Percentiles rank a stretch among this genome's conserved stretches.
phyloP scores from a whole-genome alignment of 2,888 invertebrate species.

The Torymus auratus region DNA sequence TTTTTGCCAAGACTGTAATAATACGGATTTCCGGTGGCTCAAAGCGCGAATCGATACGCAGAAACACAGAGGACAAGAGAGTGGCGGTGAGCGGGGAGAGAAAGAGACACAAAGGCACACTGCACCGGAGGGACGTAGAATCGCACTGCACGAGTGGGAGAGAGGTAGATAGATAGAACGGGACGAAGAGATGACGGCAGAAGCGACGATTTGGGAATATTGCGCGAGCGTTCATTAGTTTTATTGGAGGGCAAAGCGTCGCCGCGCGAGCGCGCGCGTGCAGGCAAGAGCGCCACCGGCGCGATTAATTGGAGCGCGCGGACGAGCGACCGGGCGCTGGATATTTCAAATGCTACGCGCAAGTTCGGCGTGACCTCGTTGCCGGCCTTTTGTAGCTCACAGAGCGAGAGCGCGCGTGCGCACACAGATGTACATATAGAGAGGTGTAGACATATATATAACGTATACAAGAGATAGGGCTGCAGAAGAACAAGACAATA shows the following conservation, averaged over 20 bases:
- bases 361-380: slow-evolving; percentile 26
- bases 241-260: slow-evolving; percentile 31
- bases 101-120: slow-evolving; percentile 12
- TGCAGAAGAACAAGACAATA: no score
- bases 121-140: no score
- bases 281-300: not conserved
- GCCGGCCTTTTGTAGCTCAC: not conserved
- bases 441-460: not conserved
- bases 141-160: not conserved
- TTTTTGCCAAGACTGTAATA: slow-evolving; percentile 5
- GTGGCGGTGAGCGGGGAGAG: not conserved
- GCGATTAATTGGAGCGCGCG: slow-evolving; percentile 46
- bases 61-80: no score
- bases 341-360: slow-evolving; percentile 41
- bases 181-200: not conserved
- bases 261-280: not conserved
- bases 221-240: slow-evolving; percentile 46
- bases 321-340: slow-evolving; percentile 1
- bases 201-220: slow-evolving; percentile 37
- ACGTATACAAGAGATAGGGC: not conserved
- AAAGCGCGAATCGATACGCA: slow-evolving; percentile 13
- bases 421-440: not conserved
- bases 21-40: slow-evolving; percentile 2
- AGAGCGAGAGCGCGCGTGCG: not conserved
- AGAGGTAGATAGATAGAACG: not conserved